phyloP scores from a whole-genome alignment of 2,113 vertebrate genomes.

The Rhinoptilus africanus region DNA sequence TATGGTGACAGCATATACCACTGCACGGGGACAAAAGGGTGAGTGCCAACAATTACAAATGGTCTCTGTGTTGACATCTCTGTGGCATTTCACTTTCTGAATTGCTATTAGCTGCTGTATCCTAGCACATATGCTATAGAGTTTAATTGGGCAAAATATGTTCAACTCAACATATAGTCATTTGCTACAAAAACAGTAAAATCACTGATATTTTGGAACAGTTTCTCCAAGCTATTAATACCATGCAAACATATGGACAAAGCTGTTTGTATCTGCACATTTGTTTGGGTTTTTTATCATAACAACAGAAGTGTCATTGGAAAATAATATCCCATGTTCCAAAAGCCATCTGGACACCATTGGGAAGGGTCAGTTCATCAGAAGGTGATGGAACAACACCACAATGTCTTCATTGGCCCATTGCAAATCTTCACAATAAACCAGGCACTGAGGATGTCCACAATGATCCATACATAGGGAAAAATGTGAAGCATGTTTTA shows the following conservation, averaged over 20 bases:
- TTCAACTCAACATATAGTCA: neutral
- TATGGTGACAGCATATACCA: neutral
- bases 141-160: neutral
- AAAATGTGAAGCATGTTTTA: neutral
- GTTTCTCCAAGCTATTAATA: slow-evolving; percentile 1
- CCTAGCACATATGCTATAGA: neutral
- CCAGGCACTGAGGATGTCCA: neutral
- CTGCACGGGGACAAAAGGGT: neutral
- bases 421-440: neutral
- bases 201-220: neutral
- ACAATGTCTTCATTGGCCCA: neutral
- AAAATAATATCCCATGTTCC: neutral
- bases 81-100: neutral
- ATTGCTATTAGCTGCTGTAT: neutral
- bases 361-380: neutral
- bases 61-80: neutral
- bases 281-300: neutral
- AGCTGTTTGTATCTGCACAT: neutral
- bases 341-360: neutral
- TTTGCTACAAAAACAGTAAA: neutral
- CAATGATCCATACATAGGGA: neutral
- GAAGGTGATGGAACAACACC: neutral
- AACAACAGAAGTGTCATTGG: neutral
- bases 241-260: neutral
- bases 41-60: neutral